Evolutionary conservation across 2,888 invertebrate species (phyloP), one percentile per base, ranked within the genome.

Genomic region (Brenthis ino): DNA sequence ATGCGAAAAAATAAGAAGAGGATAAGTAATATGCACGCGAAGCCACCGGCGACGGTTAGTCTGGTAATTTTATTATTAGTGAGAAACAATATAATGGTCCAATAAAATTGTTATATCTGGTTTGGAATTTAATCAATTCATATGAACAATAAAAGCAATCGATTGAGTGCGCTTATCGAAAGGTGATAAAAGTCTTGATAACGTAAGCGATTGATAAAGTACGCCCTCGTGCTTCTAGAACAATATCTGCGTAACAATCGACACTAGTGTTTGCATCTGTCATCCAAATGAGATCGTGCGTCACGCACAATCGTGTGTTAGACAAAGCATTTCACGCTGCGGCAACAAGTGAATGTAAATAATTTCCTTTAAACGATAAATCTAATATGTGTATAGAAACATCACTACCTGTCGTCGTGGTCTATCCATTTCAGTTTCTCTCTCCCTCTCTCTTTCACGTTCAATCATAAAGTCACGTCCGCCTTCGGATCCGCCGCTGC

Each of bases 381-480:
- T 47, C 14, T 57, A 47, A 24, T 43, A 24, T 48, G 14, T 43
- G 6, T 47, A 58, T 47, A 16, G 14, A 43, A 20, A 58, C 20
- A 37, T 57, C 55, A 3, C 54, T 66, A 92, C 92, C 87, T 90
- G 91, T 73, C 91, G 79, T 33, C 91, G 77, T 8, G 93, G 93
- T 51, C 91, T 78, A 5, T 92, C 91, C 71, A 82, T 76, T 48
- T 93, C 93, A 51, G 71, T 79, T 63, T 91, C 90, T 48, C 88
- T 74, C 75, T 91, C 91, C 24, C 92, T 76, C 76, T 93, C 91
- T 5, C 93, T 75, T 79, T 93, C 93, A 11, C 92, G 77, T 79
- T 92, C 93, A 69, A 93, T 93, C 71, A 87, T 79, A 81, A 93
- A 93, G 84, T 93, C 93, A 0, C 93, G 82, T 14, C 80, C 83